A percentile compares a stretch with the other conserved stretches of the same genome.
Evolutionary conservation across 2,797 vertebrate genomes (phyloP).

Genomic region (Graptemys geographica): DNA sequence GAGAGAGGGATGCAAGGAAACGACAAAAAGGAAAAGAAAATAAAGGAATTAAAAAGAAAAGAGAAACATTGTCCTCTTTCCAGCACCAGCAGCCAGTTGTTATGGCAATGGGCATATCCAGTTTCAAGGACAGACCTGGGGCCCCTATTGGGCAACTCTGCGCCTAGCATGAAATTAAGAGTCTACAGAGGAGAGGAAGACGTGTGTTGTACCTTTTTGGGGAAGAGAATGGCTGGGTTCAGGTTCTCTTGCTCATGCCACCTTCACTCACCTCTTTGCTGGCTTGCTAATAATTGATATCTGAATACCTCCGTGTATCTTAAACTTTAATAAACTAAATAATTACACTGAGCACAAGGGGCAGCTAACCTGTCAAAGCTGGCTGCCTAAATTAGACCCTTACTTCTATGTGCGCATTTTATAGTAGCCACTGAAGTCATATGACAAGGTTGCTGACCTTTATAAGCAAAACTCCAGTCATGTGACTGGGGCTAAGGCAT

Average conservation of each 20-base stretch:
- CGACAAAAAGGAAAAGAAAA: not conserved
- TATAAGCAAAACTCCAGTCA: accelerated
- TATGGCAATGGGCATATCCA: constrained; percentile 30
- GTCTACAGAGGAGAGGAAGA: not conserved
- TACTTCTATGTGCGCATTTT: not conserved
- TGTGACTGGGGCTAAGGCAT: accelerated
- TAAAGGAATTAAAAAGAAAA: constrained; percentile 28
- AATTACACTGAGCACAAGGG: accelerated
- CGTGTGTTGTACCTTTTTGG: not conserved
- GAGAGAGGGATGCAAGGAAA: constrained; percentile 60
- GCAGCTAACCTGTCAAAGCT: not conserved
- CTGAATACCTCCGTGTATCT: accelerated
- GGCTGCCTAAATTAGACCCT: not conserved
- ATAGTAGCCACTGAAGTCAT: accelerated
- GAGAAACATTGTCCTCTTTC: not conserved
- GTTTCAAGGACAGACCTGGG: not conserved
- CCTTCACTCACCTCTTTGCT: not conserved
- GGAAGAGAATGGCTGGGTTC: not conserved
- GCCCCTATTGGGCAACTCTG: not conserved
- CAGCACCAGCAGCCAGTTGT: not conserved
- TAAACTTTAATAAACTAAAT: not conserved
- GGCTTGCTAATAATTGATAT: not conserved
- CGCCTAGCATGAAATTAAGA: not conserved
- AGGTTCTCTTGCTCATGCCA: not conserved
- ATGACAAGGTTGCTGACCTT: accelerated